These are phyloP conservation scores for Machimus atricapillus DNA, from an alignment of 2,888 invertebrate genomes.

Conservation along the genomic window DNA sequence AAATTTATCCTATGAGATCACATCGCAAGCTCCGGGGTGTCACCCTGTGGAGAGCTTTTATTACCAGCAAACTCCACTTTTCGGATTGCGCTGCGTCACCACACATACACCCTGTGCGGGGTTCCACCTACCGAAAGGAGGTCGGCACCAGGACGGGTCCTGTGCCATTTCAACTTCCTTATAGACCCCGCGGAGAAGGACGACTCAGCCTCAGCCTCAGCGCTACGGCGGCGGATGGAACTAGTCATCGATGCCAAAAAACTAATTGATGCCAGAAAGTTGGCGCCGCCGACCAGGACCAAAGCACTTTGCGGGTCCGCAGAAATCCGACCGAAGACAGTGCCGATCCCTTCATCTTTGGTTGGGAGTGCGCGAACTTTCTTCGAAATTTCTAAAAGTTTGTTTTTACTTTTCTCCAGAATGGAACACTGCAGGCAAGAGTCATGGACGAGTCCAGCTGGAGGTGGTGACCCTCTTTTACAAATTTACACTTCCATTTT, in stretches of 20 bases:
- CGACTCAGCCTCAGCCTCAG: background rate
- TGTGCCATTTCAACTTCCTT: background rate
- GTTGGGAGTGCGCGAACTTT: background rate
- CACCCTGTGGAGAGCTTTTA: background rate
- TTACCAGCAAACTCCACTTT: background rate
- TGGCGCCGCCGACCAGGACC: background rate
- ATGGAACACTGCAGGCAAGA: background rate
- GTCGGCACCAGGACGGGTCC: background rate
- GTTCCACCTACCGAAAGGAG: background rate
- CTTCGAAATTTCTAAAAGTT: background rate
- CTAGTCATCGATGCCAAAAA: slow-evolving; percentile 8
- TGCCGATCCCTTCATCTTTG: background rate
- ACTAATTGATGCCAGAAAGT: slow-evolving; percentile 22
- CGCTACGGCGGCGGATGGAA: background rate
- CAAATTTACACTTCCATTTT: background rate
- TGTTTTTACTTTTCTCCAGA: background rate
- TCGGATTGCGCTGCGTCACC: background rate
- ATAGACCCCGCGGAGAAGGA: background rate
- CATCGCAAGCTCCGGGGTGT: background rate
- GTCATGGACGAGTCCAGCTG: background rate
- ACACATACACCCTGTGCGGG: background rate
- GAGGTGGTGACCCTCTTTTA: background rate
- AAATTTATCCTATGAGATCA: background rate
- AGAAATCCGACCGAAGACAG: background rate
- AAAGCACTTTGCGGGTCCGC: background rate